A percentile compares a stretch with the other conserved stretches of the same genome.
Evolutionary conservation across 2,888 invertebrate genomes (phyloP).

Genomic region (Minunthozetes semirufus): DNA sequence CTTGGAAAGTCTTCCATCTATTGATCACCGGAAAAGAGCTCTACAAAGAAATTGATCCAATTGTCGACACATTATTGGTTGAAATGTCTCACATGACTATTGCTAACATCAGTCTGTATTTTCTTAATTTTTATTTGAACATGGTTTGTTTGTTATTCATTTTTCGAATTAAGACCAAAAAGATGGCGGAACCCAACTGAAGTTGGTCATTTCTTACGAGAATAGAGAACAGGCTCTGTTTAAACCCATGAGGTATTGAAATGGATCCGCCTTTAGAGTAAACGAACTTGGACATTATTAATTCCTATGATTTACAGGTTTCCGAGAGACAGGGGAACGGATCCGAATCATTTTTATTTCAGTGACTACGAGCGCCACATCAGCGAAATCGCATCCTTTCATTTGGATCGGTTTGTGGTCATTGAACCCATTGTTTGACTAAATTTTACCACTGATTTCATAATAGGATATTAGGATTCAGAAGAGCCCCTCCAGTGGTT

Average conservation of each 20-base stretch:
- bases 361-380: slow-evolving; percentile 97
- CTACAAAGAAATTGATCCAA: slow-evolving; percentile 66
- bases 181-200: slow-evolving; percentile 93
- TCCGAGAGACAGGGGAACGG: slow-evolving; percentile 86
- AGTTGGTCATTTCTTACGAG: slow-evolving; percentile 84
- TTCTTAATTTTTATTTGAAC: too few species aligned
- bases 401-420: slow-evolving; percentile 78
- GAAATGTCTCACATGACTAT: slow-evolving; percentile 75
- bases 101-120: slow-evolving; percentile 72
- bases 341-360: slow-evolving; percentile 99
- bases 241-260: slow-evolving; percentile 92
- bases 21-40: slow-evolving; percentile 80
- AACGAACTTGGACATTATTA: too few species aligned
- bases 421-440: too few species aligned
- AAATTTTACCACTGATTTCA: not conserved
- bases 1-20: slow-evolving; percentile 81
- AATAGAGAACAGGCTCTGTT: slow-evolving; percentile 86
- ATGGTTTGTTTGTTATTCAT: slow-evolving; percentile 26
- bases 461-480: slow-evolving; percentile 79
- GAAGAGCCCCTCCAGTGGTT: slow-evolving; percentile 88
- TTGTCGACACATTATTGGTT: slow-evolving; percentile 68
- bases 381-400: slow-evolving; percentile 97
- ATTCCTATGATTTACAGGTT: slow-evolving; percentile 59
- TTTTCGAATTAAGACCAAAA: slow-evolving; percentile 69
- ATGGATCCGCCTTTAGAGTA: too few species aligned